Evolutionary conservation across 1,140 invertebrate genomes (phyloP), one percentile per base, ranked within the genome.

Genomic region (Cyclina sinensis): DNA sequence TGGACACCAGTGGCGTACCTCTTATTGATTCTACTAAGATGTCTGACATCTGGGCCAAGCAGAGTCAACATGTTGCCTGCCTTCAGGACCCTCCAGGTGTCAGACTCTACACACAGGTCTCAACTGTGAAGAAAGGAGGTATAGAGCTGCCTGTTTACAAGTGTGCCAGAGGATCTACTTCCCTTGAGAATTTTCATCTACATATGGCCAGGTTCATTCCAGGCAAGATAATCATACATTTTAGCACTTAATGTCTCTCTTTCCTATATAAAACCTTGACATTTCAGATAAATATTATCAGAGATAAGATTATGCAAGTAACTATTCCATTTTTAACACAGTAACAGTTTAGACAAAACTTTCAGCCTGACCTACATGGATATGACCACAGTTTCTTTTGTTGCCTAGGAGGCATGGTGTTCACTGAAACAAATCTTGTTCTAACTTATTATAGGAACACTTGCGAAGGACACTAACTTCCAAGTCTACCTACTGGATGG

Each of bases 1-100:
- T 78, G 0, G 92, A 93, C 79, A 87, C 70, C 1, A 74, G 88
- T 51, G 92, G 93, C n/a, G 92, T 93, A 18, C 91, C 89, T 9
- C 83, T 92, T 0, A 59, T 93, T 30, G 70, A 92, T 51, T 76
- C 43, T 0, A 48, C 51, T 0, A 76, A 46, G 48, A 91, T 91
- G 80, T 32, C 51, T 27, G 79, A 76, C 11, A 89, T 90, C 16
- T 92, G 92, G 92, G 70, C 27, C 0, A 76, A 76, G 39, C 91
- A 91, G 80, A 65, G 57, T 12, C 57, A 81, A 32, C 92, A 93
- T 86, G 76, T 93, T 39, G 43, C 86, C 21, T 93, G 92, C 59
- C 30, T 92, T 21, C 92, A 92, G 87, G 92, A 93, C 73, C 90
- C 90, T 21, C 48, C 62, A 43, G 90, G 86, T 24, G 62, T 91